These are phyloP conservation scores for cattle (Bos taurus) DNA, from an alignment of 2,113 vertebrate genomes.

Conservation along the genomic window ARS-UCD2.0 NC_037347.1:22531501-22532000, in stretches of 20 bases:
- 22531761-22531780: background rate
- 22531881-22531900: background rate
- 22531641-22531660: background rate
- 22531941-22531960: background rate
- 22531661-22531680: background rate
- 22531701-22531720: background rate
- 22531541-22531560: background rate
- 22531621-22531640: background rate
- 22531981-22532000: background rate
- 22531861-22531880: background rate
- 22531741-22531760: background rate
- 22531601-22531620: background rate
- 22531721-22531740: background rate
- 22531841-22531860: background rate
- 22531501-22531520: background rate
- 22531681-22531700: background rate
- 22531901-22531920: background rate
- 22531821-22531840: background rate
- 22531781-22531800: background rate
- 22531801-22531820: background rate
- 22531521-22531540: background rate
- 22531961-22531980: background rate
- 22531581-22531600: background rate
- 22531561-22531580: background rate
- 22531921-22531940: background rate